Conservation (phyloP, 1,140 invertebrate species). For the Holotrichia oblita region DNA sequence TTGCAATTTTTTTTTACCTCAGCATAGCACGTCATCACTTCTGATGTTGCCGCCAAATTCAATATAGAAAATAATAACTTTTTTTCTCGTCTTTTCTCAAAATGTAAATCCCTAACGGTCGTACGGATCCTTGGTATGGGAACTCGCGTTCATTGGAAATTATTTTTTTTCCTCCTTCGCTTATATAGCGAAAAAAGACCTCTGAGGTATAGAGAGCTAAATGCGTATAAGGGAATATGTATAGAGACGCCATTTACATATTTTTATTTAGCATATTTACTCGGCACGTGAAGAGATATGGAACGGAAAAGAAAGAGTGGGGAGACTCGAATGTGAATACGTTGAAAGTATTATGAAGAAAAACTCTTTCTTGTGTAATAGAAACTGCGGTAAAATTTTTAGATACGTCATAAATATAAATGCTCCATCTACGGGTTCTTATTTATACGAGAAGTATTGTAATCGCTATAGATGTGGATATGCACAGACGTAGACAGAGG, state of each 20-base stretch:
- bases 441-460: slow-evolving; percentile 6
- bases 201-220: background rate
- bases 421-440: background rate
- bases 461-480: background rate
- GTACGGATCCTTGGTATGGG: background rate
- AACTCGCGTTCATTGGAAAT: slow-evolving; percentile 24
- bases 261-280: slow-evolving; percentile 31
- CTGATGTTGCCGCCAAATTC: slow-evolving; percentile 32
- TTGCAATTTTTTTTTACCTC: slow-evolving; percentile 23
- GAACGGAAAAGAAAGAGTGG: background rate
- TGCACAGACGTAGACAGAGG: background rate
- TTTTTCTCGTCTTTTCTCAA: background rate
- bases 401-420: slow-evolving; percentile 26
- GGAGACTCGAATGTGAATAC: slow-evolving; percentile 17
- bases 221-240: slow-evolving; percentile 16
- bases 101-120: slow-evolving; percentile 22
- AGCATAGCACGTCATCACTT: slow-evolving; percentile 7
- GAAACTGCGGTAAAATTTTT: slow-evolving; percentile 5
- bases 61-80: slow-evolving; percentile 36
- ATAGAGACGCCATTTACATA: slow-evolving; percentile 22
- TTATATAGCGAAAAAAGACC: background rate
- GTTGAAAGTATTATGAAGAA: background rate
- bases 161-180: background rate
- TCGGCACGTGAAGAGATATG: background rate
- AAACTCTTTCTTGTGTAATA: slow-evolving; percentile 3